These are phyloP conservation scores for Muntiacus reevesi DNA, from an alignment of 2,113 vertebrate species.

Conservation along the genomic window DNA sequence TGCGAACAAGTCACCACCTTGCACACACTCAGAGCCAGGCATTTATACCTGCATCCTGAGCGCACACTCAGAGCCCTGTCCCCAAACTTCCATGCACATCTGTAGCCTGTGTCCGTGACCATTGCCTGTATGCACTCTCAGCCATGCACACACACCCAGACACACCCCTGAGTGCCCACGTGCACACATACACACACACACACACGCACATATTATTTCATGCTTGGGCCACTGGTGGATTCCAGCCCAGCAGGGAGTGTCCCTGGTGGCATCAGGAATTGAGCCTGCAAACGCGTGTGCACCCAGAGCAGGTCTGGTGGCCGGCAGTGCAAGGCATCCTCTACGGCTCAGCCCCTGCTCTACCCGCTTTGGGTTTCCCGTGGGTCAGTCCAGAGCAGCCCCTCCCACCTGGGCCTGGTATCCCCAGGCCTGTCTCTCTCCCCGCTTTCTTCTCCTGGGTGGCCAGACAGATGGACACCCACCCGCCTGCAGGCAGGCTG, in stretches of 20 bases:
- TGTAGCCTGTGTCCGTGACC: background rate
- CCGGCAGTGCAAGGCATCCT: fast-evolving
- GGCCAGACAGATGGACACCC: background rate
- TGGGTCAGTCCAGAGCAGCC: background rate
- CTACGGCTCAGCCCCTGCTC: background rate
- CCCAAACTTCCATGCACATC: background rate
- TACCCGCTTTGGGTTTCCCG: background rate
- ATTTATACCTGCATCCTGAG: fast-evolving
- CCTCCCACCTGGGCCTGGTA: background rate
- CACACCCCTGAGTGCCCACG: background rate
- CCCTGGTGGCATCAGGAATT: fast-evolving
- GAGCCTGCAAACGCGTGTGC: fast-evolving
- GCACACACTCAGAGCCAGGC: fast-evolving
- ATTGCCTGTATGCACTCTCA: background rate
- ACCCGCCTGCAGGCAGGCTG: background rate
- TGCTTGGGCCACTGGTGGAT: background rate
- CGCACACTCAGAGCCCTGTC: fast-evolving
- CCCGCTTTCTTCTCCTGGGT: background rate
- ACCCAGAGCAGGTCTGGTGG: background rate
- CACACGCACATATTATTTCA: fast-evolving
- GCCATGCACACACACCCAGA: background rate
- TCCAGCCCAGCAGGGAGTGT: fast-evolving
- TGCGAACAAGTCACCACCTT: background rate
- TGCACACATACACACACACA: too few species aligned
- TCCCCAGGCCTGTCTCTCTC: background rate